phyloP scores from a whole-genome alignment of 1,140 invertebrate genomes.

The Drosophila bocki region DNA sequence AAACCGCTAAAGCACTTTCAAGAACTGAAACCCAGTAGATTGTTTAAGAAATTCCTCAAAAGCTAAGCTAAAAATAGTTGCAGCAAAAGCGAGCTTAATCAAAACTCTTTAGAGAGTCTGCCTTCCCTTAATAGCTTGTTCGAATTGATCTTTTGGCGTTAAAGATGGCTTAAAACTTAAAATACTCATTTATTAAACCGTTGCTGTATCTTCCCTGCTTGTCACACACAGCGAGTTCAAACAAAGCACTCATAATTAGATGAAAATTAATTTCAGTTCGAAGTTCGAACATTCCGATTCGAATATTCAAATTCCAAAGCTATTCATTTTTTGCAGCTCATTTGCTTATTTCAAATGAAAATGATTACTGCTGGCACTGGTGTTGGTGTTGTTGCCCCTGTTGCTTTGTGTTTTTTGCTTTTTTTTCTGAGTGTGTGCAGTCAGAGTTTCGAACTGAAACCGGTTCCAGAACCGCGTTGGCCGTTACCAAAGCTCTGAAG shows the following conservation, averaged over 20 bases:
- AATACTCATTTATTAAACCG: slow-evolving; percentile 37
- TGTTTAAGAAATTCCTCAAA: background rate
- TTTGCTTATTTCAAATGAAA: slow-evolving; percentile 53
- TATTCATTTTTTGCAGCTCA: slow-evolving; percentile 49
- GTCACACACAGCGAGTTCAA: slow-evolving; percentile 37
- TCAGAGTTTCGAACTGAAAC: slow-evolving; percentile 48
- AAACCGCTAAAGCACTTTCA: too few relatives aligned
- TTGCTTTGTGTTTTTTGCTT: slow-evolving; percentile 2
- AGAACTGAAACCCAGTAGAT: too few relatives aligned
- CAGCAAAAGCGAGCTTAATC: background rate
- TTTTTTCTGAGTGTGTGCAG: slow-evolving; percentile 28
- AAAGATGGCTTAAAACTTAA: slow-evolving; percentile 14
- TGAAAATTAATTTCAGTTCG: slow-evolving; percentile 59
- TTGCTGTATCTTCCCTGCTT: slow-evolving; percentile 20
- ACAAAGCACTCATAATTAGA: slow-evolving; percentile 70
- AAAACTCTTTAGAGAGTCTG: background rate
- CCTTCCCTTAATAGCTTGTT: background rate
- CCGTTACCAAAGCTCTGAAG: slow-evolving; percentile 30
- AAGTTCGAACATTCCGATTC: slow-evolving; percentile 36
- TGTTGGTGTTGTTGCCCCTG: slow-evolving; percentile 17
- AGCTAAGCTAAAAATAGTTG: slow-evolving; percentile 6
- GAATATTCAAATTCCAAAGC: slow-evolving; percentile 51
- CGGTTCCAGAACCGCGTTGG: slow-evolving; percentile 56
- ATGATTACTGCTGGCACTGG: slow-evolving; percentile 24
- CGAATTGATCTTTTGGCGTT: background rate